Evolutionary conservation across 2,113 vertebrate genomes (phyloP).

Genomic region (Electrona antarctica): DNA sequence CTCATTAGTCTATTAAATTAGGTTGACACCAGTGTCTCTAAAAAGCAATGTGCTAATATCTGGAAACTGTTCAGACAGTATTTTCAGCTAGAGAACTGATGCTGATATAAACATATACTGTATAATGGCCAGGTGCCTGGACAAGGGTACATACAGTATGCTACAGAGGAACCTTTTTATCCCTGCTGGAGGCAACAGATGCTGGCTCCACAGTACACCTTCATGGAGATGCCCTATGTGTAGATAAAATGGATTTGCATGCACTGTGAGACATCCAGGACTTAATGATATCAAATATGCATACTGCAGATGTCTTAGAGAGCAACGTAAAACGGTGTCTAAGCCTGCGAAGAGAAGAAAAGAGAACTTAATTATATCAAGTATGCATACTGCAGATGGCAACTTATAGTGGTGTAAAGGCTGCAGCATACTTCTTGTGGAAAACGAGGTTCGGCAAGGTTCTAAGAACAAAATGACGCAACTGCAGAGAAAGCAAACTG

Average conservation of each 20-base stretch:
- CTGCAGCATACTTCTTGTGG: too few relatives aligned
- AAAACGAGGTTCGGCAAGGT: too few relatives aligned
- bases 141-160: conserved; percentile 47
- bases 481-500: too few relatives aligned
- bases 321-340: not conserved
- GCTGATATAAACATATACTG: conserved; percentile 6
- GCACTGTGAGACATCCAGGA: conserved; percentile 1
- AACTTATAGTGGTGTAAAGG: not conserved
- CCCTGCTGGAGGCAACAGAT: conserved; percentile 43
- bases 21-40: too few relatives aligned
- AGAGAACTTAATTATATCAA: conserved; percentile 20
- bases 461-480: too few relatives aligned
- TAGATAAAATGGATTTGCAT: conserved; percentile 30
- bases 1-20: too few relatives aligned
- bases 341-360: not conserved
- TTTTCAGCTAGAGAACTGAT: conserved; percentile 23
- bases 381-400: conserved; percentile 1
- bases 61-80: not conserved
- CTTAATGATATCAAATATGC: conserved; percentile 17
- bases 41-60: too few relatives aligned
- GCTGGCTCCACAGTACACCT: conserved; percentile 20
- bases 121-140: conserved; percentile 40
- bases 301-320: conserved; percentile 6
- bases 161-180: conserved; percentile 31
- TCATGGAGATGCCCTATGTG: conserved; percentile 20